Evolutionary conservation across 1,140 invertebrate genomes (phyloP).

Genomic region (Cylas formicarius): DNA sequence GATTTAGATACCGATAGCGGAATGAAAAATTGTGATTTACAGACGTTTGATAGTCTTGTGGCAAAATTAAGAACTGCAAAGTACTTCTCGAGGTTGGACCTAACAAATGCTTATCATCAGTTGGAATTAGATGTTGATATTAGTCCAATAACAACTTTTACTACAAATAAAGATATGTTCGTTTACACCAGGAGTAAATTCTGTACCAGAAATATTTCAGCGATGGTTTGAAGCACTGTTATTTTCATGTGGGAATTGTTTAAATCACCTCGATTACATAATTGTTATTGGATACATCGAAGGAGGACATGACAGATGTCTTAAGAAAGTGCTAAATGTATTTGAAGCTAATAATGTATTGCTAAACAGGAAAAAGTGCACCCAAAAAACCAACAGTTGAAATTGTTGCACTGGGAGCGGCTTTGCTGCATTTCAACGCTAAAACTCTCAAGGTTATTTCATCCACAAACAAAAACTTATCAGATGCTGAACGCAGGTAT

Average conservation of each 20-base stretch:
- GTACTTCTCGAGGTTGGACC: conserved; percentile 19
- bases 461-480: too few species aligned
- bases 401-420: too few species aligned
- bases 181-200: conserved; percentile 33
- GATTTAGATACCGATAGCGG: too few species aligned
- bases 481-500: too few species aligned
- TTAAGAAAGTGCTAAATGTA: conserved; percentile 17
- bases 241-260: conserved; percentile 8
- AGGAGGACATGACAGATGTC: conserved; percentile 11
- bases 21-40: conserved; percentile 28
- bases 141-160: conserved; percentile 39
- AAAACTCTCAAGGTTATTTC: too few species aligned
- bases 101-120: conserved; percentile 18
- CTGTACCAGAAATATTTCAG: conserved; percentile 22
- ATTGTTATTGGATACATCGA: conserved; percentile 14
- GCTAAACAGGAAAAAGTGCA: conserved; percentile 30
- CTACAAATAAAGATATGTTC: conserved; percentile 35
- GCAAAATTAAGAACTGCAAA: conserved; percentile 15
- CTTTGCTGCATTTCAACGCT: too few species aligned
- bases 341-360: conserved; percentile 14
- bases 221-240: conserved; percentile 14
- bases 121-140: conserved; percentile 22
- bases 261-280: conserved; percentile 22
- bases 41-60: conserved; percentile 28
- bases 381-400: too few species aligned